Evolutionary conservation across 2,888 invertebrate genomes (phyloP), one percentile per base, ranked within the genome.

Genomic region (Pristionchus arcanus): DNA sequence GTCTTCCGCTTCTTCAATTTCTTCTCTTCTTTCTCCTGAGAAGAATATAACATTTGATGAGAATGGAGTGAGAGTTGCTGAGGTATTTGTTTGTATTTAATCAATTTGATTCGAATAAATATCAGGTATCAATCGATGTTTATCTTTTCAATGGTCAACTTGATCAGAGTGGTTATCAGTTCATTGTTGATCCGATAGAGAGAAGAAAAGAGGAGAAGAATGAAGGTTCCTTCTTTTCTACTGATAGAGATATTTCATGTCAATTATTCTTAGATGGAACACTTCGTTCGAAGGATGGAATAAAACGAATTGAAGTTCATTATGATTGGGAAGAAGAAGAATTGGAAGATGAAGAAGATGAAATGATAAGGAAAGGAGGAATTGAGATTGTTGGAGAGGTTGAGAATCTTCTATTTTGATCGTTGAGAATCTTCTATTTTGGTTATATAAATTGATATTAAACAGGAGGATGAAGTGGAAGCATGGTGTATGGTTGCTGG

Each of bases 111-210:
- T n/a, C 81, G 9, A 4, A 9, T 13, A 13, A 55, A n/a, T 53
- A 7, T 2, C 37, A 86, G 86, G 86, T 86, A 21, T 63, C 86
- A 63, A 28, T 86, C 7, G 37, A 86, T n/a, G 86, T 86, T 21
- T 86, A 37, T 49, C 86, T 86, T 16, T 66, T 34, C n/a, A 42
- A 86, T 53, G 86, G 86, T 5, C 66, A 49, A 34, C 37, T 86
- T 15, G 63, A 86, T n/a, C 86, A 86, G 16, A 63, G 63, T 37
- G 59, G 63, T 5, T 86, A 86, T 49, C 86, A 86, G 21, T 42
- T 63, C 19, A 53, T 86, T 42, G 31, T 86, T 28, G 86, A 86
- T 86, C 86, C 86, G 7, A 86, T 86, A 25, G 63, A 86, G 31
- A 28, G 37, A 53, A 49, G n/a, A 28, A 55, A 37, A 28, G 53